A percentile compares a stretch with the other conserved stretches of the same genome.
Evolutionary conservation across 2,888 invertebrate genomes (phyloP).

Genomic region (Euclidia mi): DNA sequence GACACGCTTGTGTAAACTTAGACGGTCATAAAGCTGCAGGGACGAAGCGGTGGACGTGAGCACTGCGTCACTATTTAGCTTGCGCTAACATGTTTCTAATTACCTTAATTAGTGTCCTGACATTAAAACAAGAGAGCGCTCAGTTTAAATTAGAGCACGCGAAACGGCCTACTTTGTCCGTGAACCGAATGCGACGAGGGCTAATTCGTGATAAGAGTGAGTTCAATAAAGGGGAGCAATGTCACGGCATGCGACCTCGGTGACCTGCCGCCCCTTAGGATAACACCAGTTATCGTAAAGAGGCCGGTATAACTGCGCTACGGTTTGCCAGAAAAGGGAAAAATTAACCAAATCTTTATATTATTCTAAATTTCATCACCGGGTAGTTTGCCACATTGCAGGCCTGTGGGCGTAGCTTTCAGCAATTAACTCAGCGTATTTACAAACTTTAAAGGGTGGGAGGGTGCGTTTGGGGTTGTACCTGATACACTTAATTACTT

Average conservation of each 20-base stretch:
- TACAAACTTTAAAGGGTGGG: conserved; percentile 51
- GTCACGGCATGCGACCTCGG: conserved; percentile 72
- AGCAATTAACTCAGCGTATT: conserved; percentile 52
- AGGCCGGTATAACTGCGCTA: conserved; percentile 52
- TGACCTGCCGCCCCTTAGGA: conserved; percentile 66
- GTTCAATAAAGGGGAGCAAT: conserved; percentile 81
- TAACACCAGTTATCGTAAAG: conserved; percentile 75
- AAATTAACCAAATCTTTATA: conserved; percentile 50
- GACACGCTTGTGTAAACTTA: conserved; percentile 27
- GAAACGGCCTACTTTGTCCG: conserved; percentile 82
- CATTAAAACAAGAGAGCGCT: conserved; percentile 78
- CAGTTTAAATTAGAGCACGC: conserved; percentile 82
- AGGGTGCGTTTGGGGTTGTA: conserved; percentile 48
- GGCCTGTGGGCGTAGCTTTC: conserved; percentile 27
- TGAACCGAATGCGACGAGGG: conserved; percentile 81
- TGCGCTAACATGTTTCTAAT: conserved; percentile 81
- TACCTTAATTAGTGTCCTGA: conserved; percentile 84
- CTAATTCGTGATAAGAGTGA: conserved; percentile 85
- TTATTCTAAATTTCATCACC: conserved; percentile 38
- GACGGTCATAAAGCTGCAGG: conserved; percentile 36
- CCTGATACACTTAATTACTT: conserved; percentile 55
- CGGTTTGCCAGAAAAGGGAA: conserved; percentile 41
- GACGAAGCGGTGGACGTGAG: conserved; percentile 52
- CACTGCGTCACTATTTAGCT: conserved; percentile 64
- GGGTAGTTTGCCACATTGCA: conserved; percentile 21